Percentiles rank a stretch among this genome's conserved stretches.
These are phyloP conservation scores for Pogonus chalceus DNA, from an alignment of 1,140 invertebrate species.

Conservation along the genomic window DNA sequence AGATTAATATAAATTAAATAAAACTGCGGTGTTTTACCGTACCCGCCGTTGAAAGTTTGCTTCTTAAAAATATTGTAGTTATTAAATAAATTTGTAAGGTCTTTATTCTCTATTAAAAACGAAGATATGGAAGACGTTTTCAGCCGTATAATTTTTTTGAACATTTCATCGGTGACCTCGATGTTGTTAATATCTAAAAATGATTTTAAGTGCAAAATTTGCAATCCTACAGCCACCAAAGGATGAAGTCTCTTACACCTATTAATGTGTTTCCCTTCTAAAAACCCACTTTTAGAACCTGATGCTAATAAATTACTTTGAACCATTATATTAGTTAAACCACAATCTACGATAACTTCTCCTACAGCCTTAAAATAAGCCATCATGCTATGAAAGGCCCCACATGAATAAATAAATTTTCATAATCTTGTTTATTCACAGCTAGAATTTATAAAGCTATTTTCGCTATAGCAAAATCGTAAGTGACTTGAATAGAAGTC, in stretches of 20 bases:
- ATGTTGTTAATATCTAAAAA: constrained; percentile 18
- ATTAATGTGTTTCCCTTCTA: constrained; percentile 31
- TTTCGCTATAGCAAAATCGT: constrained; percentile 35
- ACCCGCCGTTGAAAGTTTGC: constrained; percentile 9
- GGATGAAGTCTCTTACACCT: constrained; percentile 30
- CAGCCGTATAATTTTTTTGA: constrained; percentile 14
- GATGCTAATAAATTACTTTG: constrained; percentile 23
- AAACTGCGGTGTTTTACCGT: constrained; percentile 14
- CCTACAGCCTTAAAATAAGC: constrained; percentile 19
- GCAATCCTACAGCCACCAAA: constrained; percentile 22
- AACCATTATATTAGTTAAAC: too few relatives aligned
- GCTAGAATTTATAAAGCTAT: constrained; percentile 32
- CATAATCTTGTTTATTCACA: constrained; percentile 20
- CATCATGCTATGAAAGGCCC: constrained; percentile 27
- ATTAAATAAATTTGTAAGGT: constrained; percentile 15
- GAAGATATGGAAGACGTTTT: constrained; percentile 14
- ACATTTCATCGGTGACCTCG: constrained; percentile 15
- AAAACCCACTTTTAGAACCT: constrained; percentile 29
- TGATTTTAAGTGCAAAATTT: constrained; percentile 23
- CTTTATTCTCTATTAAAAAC: constrained; percentile 21
- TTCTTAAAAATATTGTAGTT: constrained; percentile 13
- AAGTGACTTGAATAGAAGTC: constrained; percentile 31
- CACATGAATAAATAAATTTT: constrained; percentile 27
- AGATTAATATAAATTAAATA: constrained; percentile 10
- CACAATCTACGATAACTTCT: too few relatives aligned